phyloP scores from a whole-genome alignment of 1,140 invertebrate genomes.

The Heliconius himera region DNA sequence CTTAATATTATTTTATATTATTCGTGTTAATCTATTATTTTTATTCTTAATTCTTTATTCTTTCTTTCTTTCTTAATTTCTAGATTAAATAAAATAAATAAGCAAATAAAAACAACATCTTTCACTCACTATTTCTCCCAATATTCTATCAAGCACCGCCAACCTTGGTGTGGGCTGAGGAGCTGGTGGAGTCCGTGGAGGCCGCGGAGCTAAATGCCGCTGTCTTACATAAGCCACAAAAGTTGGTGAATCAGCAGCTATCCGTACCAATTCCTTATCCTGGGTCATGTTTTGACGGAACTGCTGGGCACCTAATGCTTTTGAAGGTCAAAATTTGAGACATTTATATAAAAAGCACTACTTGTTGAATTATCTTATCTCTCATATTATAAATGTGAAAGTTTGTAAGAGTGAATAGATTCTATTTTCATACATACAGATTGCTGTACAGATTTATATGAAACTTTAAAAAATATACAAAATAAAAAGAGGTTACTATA shows the following conservation, averaged over 20 bases:
- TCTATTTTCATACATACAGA: too few species aligned
- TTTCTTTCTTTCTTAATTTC: too few species aligned
- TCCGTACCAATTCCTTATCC: conserved; percentile 87
- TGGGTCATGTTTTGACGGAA: conserved; percentile 88
- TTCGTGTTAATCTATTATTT: background rate
- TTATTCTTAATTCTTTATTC: background rate
- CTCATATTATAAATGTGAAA: too few species aligned
- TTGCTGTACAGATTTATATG: too few species aligned
- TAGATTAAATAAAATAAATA: background rate
- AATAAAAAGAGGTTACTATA: too few species aligned
- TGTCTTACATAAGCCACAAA: conserved; percentile 88
- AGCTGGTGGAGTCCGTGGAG: conserved; percentile 46
- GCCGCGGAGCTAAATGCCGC: conserved; percentile 69
- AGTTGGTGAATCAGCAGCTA: conserved; percentile 87
- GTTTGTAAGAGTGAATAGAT: too few species aligned
- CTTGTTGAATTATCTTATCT: background rate
- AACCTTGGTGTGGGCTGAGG: conserved; percentile 46
- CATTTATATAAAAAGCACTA: background rate
- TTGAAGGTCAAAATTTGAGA: background rate
- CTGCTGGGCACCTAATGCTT: conserved; percentile 85
- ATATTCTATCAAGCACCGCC: conserved; percentile 49
- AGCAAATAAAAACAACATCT: background rate
- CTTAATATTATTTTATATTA: too few species aligned
- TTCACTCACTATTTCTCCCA: conserved; percentile 56
- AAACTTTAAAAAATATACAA: too few species aligned